phyloP scores from a whole-genome alignment of 2,797 vertebrate species.

The Taenioides sp. region DNA sequence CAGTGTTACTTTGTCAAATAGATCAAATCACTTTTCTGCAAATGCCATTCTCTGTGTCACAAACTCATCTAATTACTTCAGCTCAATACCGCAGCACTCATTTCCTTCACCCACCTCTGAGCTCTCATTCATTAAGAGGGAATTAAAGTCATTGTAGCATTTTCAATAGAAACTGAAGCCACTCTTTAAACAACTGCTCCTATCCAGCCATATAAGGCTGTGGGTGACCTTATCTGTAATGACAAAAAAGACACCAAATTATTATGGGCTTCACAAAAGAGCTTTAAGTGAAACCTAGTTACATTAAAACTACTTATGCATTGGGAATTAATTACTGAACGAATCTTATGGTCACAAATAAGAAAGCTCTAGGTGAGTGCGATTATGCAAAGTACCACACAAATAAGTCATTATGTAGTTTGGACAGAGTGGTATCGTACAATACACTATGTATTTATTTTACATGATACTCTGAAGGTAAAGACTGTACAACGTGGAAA shows the following conservation, averaged over 20 bases:
- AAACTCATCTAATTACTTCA: constrained; percentile 42
- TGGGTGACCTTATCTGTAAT: background rate
- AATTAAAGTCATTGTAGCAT: constrained; percentile 65
- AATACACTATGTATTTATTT: background rate
- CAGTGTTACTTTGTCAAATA: constrained; percentile 3
- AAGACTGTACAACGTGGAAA: background rate
- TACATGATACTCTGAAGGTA: background rate
- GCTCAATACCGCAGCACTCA: constrained; percentile 38
- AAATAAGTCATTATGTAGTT: too few species aligned
- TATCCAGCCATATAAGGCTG: background rate
- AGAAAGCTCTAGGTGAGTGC: too few species aligned
- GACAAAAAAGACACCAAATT: background rate
- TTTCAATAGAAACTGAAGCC: constrained; percentile 69
- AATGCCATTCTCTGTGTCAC: constrained; percentile 26
- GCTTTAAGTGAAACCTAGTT: too few species aligned
- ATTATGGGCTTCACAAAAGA: constrained; percentile 5
- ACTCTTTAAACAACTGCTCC: constrained; percentile 54
- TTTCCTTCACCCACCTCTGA: constrained; percentile 41
- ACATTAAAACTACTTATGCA: too few species aligned
- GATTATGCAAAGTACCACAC: too few species aligned
- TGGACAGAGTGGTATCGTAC: too few species aligned
- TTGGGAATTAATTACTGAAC: too few species aligned
- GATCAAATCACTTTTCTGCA: constrained; percentile 8
- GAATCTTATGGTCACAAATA: too few species aligned
- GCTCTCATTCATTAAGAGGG: constrained; percentile 67